Conservation (phyloP, 92 coral and sea anemone genomes). For the Heteractis magnifica region DNA sequence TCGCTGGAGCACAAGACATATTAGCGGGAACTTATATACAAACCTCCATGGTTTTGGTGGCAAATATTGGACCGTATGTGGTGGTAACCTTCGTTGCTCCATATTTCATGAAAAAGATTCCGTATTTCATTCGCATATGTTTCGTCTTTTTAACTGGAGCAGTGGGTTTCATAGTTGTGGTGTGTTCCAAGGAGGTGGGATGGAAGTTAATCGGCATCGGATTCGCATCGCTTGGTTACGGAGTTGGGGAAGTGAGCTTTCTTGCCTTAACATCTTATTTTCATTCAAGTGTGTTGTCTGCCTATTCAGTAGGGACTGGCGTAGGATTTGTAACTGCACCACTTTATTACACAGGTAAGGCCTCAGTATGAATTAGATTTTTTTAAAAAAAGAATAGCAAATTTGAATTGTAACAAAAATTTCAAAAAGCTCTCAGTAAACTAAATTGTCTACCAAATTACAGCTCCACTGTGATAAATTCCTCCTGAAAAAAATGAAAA, state of each 20-base stretch:
- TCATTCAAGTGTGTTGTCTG: conserved; percentile 56
- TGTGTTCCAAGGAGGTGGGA: conserved; percentile 53
- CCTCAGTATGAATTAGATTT: neutral
- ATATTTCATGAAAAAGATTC: conserved; percentile 65
- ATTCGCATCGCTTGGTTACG: conserved; percentile 75
- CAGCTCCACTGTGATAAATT: no score
- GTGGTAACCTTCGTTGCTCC: conserved; percentile 72
- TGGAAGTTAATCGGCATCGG: conserved; percentile 83
- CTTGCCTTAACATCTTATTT: conserved; percentile 75
- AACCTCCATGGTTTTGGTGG: conserved; percentile 78
- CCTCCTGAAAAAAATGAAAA: no score
- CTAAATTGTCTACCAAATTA: no score
- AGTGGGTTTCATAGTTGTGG: conserved; percentile 63
- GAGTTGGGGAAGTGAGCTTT: conserved; percentile 77
- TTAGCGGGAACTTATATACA: conserved; percentile 83
- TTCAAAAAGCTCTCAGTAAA: no score
- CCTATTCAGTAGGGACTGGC: conserved; percentile 80
- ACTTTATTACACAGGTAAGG: conserved; percentile 76
- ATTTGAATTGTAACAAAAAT: no score
- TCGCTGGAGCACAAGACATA: conserved; percentile 83
- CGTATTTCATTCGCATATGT: conserved; percentile 66
- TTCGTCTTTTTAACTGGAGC: conserved; percentile 63
- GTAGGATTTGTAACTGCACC: conserved; percentile 70
- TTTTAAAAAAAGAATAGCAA: neutral
- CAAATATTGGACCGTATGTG: conserved; percentile 77